Evolutionary conservation across 2,797 vertebrate species (phyloP).

Genomic region (Anabacerthia variegaticeps): DNA sequence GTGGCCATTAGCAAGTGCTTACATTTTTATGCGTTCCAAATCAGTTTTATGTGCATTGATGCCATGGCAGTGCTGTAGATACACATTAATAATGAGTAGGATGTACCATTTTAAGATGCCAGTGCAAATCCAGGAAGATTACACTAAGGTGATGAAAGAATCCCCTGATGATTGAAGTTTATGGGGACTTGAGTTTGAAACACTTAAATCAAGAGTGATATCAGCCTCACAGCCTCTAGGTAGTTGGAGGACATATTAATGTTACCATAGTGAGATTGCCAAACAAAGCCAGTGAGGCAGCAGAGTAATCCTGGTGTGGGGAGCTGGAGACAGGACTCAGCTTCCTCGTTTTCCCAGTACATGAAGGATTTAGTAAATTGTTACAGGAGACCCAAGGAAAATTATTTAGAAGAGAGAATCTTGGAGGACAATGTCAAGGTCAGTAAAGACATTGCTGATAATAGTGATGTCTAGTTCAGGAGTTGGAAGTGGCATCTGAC

Average conservation of each 20-base stretch:
- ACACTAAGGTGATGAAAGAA: neutral
- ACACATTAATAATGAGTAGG: neutral
- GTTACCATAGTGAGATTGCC: neutral
- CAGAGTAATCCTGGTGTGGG: neutral
- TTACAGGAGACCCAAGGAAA: neutral
- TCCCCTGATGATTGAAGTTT: neutral
- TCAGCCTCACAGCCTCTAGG: neutral
- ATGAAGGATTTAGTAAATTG: neutral
- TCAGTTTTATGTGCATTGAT: neutral
- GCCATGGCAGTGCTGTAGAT: neutral
- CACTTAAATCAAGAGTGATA: neutral
- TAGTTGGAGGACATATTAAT: neutral
- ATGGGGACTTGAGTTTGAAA: neutral
- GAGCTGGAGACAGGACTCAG: neutral
- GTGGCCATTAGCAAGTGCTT: neutral
- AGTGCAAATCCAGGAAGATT: neutral
- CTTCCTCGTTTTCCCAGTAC: neutral
- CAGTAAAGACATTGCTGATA: neutral
- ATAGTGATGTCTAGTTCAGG: neutral
- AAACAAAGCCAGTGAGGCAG: neutral
- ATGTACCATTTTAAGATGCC: neutral
- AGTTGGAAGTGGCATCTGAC: neutral
- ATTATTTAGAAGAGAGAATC: neutral
- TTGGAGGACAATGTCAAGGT: accelerated
- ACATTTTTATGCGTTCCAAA: neutral